A percentile compares a stretch with the other conserved stretches of the same genome.
phyloP scores from a whole-genome alignment of 2,888 invertebrate genomes.

The Merodon equestris region DNA sequence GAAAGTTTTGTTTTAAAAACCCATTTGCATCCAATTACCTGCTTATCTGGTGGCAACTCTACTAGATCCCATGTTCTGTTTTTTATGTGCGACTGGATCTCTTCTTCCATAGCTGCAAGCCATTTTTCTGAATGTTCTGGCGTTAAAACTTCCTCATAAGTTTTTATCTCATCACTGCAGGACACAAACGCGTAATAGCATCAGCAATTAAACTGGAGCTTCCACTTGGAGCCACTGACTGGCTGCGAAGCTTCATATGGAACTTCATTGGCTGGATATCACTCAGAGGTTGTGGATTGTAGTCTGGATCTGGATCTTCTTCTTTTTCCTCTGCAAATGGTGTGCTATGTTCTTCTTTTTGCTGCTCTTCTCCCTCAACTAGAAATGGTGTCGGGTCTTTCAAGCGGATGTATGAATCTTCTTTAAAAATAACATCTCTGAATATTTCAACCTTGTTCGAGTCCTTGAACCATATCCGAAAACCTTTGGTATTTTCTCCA shows the following conservation, averaged over 20 bases:
- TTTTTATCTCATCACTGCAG: background rate
- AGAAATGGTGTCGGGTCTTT: background rate
- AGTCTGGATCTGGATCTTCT: background rate
- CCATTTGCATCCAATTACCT: slow-evolving; percentile 8
- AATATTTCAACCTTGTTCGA: background rate
- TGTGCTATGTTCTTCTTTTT: background rate
- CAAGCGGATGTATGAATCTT: background rate
- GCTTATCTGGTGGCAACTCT: background rate
- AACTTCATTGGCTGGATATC: background rate
- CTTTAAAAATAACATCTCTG: slow-evolving; percentile 7
- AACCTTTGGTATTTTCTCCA: slow-evolving; percentile 71
- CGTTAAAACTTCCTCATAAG: background rate
- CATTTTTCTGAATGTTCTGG: background rate
- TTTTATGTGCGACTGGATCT: background rate
- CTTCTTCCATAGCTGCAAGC: slow-evolving; percentile 8
- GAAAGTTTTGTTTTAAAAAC: background rate
- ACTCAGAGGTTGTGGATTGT: background rate
- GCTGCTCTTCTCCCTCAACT: background rate
- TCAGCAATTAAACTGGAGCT: no score
- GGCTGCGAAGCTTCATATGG: background rate
- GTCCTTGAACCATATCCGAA: slow-evolving; percentile 50
- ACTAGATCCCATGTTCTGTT: slow-evolving; percentile 7
- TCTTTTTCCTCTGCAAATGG: background rate
- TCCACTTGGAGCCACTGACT: background rate
- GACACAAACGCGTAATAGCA: background rate